These are phyloP conservation scores for Mus minutoides DNA, from an alignment of 2,797 vertebrate species.

Conservation along the genomic window DNA sequence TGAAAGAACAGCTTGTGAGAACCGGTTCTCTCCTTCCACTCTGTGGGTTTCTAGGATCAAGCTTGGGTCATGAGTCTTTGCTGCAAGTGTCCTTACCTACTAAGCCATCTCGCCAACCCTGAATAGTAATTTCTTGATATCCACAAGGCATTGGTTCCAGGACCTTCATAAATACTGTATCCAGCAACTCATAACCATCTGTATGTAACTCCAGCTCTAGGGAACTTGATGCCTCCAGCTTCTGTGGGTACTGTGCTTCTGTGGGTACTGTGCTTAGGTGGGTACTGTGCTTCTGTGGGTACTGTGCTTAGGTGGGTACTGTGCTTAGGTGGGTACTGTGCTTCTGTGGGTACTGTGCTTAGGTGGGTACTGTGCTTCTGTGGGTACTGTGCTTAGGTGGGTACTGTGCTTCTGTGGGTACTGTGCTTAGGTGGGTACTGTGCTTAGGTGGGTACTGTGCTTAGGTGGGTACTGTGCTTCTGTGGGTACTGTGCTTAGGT, in stretches of 20 bases:
- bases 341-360: too few species aligned
- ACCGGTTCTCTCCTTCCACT: neutral
- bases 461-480: too few species aligned
- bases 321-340: neutral
- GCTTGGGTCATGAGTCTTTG: neutral
- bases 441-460: too few species aligned
- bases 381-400: too few species aligned
- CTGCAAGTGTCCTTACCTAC: neutral
- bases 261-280: neutral
- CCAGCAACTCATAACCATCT: neutral
- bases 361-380: too few species aligned
- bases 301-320: too few species aligned
- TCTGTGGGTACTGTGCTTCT: neutral
- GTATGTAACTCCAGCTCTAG: neutral
- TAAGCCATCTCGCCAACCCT: neutral
- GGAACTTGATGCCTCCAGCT: neutral
- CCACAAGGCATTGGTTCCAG: neutral
- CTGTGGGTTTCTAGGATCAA: neutral
- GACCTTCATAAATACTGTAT: neutral
- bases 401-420: too few species aligned
- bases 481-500: neutral
- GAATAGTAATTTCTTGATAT: neutral
- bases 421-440: neutral
- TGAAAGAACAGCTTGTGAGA: neutral
- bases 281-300: neutral